These are phyloP conservation scores for Maccullochella peelii DNA, from an alignment of 2,113 vertebrate genomes.

Conservation along the genomic window DNA sequence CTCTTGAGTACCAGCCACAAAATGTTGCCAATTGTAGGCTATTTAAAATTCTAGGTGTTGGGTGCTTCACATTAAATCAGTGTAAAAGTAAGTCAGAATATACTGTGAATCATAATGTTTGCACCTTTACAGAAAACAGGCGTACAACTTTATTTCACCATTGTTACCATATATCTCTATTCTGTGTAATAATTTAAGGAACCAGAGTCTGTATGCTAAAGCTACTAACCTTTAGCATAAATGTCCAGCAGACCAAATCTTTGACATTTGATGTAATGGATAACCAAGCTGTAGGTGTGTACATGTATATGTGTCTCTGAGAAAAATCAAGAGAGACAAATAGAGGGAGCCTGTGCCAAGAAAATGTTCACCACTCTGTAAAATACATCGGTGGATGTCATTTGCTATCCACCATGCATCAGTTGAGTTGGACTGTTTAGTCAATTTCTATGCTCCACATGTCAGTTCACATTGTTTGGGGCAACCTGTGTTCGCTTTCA, in stretches of 20 bases:
- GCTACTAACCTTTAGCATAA: background rate
- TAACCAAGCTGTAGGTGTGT: background rate
- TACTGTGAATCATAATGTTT: background rate
- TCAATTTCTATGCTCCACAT: constrained; percentile 36
- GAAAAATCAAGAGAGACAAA: constrained; percentile 34
- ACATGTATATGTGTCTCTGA: constrained; percentile 1
- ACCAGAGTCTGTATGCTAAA: background rate
- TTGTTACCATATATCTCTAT: background rate
- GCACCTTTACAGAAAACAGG: background rate
- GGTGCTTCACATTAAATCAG: background rate
- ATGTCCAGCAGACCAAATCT: background rate
- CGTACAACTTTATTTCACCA: background rate
- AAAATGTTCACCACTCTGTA: constrained; percentile 51
- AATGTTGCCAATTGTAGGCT: background rate
- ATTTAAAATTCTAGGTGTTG: background rate
- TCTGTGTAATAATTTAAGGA: background rate
- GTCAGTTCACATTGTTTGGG: constrained; percentile 37
- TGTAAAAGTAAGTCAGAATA: background rate
- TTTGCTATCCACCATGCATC: constrained; percentile 42
- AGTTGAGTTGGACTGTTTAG: constrained; percentile 30
- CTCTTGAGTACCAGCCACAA: background rate
- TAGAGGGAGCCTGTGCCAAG: constrained; percentile 38
- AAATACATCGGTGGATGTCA: constrained; percentile 41
- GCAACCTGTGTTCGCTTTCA: constrained; percentile 23
- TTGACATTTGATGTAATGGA: constrained; percentile 22